These are phyloP conservation scores for Andricus quercusramuli DNA, from an alignment of 2,888 invertebrate species.

Conservation along the genomic window DNA sequence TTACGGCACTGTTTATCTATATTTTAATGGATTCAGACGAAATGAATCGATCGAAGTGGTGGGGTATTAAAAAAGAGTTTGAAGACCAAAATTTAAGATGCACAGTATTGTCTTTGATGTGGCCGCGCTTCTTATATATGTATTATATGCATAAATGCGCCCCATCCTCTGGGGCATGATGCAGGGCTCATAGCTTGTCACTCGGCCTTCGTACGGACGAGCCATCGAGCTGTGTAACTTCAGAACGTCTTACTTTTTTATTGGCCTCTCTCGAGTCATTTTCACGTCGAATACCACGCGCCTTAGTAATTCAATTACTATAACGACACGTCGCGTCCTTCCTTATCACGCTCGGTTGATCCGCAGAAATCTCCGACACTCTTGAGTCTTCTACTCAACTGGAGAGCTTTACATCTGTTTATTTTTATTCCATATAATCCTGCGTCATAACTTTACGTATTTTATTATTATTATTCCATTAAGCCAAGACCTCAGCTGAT, in stretches of 20 bases:
- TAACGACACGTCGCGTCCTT: constrained; percentile 43
- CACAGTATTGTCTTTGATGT: constrained; percentile 54
- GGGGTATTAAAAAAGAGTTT: constrained; percentile 1
- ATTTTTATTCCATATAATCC: constrained; percentile 13
- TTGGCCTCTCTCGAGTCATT: constrained; percentile 51
- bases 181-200: constrained; percentile 74
- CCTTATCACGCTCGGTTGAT: constrained; percentile 40
- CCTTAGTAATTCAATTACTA: constrained; percentile 49
- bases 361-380: constrained; percentile 39
- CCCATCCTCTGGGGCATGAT: constrained; percentile 55
- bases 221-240: constrained; percentile 71
- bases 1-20: too few species aligned
- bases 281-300: constrained; percentile 49
- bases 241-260: constrained; percentile 60
- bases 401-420: constrained; percentile 13
- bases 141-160: constrained; percentile 49
- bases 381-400: constrained; percentile 44
- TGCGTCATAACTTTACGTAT: background rate
- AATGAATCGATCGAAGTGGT: background rate
- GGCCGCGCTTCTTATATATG: constrained; percentile 51
- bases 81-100: background rate
- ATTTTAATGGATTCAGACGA: background rate
- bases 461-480: background rate
- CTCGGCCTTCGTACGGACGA: constrained; percentile 68
- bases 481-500: too few species aligned